Percentiles rank a stretch among this genome's conserved stretches.
These are phyloP conservation scores for Limulus polyphemus DNA, from an alignment of 2,888 invertebrate species.

Conservation along the genomic window DNA sequence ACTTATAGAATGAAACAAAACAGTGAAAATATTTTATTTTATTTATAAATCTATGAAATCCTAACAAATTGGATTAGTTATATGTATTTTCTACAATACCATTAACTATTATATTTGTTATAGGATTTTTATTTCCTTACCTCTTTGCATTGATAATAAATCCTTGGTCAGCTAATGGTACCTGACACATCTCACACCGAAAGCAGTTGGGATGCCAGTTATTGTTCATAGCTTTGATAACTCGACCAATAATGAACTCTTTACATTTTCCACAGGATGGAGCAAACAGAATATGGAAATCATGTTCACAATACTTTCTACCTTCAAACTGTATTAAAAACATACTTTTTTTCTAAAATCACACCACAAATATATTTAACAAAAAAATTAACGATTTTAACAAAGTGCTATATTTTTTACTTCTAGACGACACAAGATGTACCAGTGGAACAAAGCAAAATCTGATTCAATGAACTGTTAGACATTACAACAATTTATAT, in stretches of 20 bases:
- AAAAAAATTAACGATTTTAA: background rate
- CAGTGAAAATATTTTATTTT: no score
- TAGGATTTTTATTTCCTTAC: slow-evolving; percentile 27
- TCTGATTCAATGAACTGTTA: background rate
- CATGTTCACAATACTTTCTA: slow-evolving; percentile 96
- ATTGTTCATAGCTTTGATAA: slow-evolving; percentile 98
- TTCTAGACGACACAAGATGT: background rate
- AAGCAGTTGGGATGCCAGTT: slow-evolving; percentile 99
- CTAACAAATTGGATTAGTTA: no score
- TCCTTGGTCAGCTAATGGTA: slow-evolving; percentile 87
- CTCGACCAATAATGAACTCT: slow-evolving; percentile 91
- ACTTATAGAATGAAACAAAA: no score
- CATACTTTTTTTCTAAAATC: background rate
- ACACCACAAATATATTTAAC: background rate
- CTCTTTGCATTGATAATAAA: slow-evolving; percentile 65
- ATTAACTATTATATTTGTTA: no score
- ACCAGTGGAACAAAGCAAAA: background rate
- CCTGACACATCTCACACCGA: slow-evolving; percentile 82
- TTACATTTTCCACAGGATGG: slow-evolving; percentile 72
- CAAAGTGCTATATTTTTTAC: background rate
- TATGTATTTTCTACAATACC: no score
- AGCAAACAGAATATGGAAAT: slow-evolving; percentile 93
- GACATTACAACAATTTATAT: no score
- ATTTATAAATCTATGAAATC: background rate
- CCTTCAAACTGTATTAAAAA: slow-evolving; percentile 62